phyloP scores from a whole-genome alignment of 2,888 invertebrate species.

The Carterocephalus palaemon region DNA sequence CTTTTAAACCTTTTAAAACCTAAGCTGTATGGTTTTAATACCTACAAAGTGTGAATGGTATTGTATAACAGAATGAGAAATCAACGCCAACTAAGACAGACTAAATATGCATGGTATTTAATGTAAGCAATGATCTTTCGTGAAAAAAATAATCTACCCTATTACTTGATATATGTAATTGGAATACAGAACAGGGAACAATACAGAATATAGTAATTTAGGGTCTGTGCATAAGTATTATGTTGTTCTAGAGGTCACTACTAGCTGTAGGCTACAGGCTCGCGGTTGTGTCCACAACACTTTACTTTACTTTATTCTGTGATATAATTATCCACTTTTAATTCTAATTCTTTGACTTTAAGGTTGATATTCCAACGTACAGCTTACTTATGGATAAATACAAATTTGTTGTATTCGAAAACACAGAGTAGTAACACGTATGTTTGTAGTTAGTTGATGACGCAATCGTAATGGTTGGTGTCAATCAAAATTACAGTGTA shows the following conservation, averaged over 20 bases:
- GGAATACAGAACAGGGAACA: conserved; percentile 16
- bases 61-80: too few species aligned
- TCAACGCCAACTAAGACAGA: too few species aligned
- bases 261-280: conserved; percentile 35
- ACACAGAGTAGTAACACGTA: conserved; percentile 35
- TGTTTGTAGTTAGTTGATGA: conserved; percentile 66
- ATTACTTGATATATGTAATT: not conserved
- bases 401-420: conserved; percentile 34
- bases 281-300: too few species aligned
- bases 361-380: conserved; percentile 31
- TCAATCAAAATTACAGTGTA: conserved; percentile 77
- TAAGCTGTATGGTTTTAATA: too few species aligned
- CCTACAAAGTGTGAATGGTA: too few species aligned
- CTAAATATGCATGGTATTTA: not conserved
- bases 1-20: too few species aligned
- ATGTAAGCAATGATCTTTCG: not conserved
- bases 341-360: conserved; percentile 20
- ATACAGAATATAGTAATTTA: too few species aligned
- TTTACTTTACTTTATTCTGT: too few species aligned
- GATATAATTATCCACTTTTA: not conserved
- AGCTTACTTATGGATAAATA: conserved; percentile 30
- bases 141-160: not conserved
- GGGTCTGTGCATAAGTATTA: conserved; percentile 23
- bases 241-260: conserved; percentile 32
- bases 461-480: conserved; percentile 77